Conservation (phyloP, 2,888 invertebrate species). For the Meliscaeva auricollis region DNA sequence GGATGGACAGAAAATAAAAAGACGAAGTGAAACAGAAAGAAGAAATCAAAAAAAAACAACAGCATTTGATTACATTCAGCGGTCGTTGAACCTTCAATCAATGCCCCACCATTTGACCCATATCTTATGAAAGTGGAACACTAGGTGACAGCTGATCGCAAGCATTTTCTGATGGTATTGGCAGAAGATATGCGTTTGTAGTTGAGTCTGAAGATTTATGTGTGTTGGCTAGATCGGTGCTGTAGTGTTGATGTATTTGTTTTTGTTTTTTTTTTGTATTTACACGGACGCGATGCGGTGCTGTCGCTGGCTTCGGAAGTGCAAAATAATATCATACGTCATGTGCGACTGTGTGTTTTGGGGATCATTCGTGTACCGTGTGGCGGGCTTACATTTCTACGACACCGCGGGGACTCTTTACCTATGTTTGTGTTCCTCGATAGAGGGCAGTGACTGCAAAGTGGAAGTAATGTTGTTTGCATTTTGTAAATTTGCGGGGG, state of each 20-base stretch:
- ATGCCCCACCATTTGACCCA: slow-evolving; percentile 81
- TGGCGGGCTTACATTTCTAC: slow-evolving; percentile 50
- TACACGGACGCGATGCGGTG: neutral
- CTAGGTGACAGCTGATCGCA: slow-evolving; percentile 82
- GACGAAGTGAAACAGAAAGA: slow-evolving; percentile 55
- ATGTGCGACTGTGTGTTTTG: slow-evolving; percentile 61
- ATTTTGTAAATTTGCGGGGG: slow-evolving; percentile 30
- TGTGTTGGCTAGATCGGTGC: slow-evolving; percentile 26
- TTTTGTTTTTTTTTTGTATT: slow-evolving; percentile 1
- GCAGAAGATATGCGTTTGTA: slow-evolving; percentile 65
- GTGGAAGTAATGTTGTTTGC: slow-evolving; percentile 63
- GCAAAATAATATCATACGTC: slow-evolving; percentile 43
- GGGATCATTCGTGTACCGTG: slow-evolving; percentile 22
- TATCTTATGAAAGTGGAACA: slow-evolving; percentile 82
- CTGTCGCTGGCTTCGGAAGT: slow-evolving; percentile 54
- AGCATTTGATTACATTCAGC: slow-evolving; percentile 75
- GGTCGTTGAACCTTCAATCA: slow-evolving; percentile 80
- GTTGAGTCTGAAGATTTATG: slow-evolving; percentile 42
- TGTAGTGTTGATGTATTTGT: slow-evolving; percentile 24
- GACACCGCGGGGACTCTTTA: slow-evolving; percentile 35
- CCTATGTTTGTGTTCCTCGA: slow-evolving; percentile 56
- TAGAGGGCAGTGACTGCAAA: slow-evolving; percentile 73
- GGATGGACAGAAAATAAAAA: slow-evolving; percentile 37
- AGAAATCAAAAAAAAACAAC: slow-evolving; percentile 59
- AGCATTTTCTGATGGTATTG: slow-evolving; percentile 54